Evolutionary conservation across 2,113 vertebrate genomes (phyloP), one percentile per base, ranked within the genome.

Genomic region (Apteryx owenii): DNA sequence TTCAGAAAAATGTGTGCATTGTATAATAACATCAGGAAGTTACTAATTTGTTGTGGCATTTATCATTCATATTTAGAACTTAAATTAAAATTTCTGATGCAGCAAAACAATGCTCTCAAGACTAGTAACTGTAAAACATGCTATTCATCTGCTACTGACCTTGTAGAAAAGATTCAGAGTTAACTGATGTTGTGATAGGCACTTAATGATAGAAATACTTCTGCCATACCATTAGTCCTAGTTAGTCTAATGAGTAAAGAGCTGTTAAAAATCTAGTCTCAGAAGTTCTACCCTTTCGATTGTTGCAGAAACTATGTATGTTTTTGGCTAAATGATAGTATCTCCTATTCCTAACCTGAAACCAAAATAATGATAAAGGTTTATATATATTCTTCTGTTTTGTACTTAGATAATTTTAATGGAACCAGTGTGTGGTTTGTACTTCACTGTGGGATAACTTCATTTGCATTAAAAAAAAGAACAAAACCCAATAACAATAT

Each of bases 41-140:
- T 86, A 64, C 61, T 95, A 46, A 91, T 92, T 96, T 96, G 9
- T 94, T 95, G 22, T 66, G 58, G 50, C 23, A 60, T 83, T 93
- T 76, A 56, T 90, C 91, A 84, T 92, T 97, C 33, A 21, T 75
- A 58, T 93, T 89, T 96, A 78, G 78, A 82, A 91, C 71, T 86
- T 36, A 90, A 95, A 96, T 56, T 89, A 44, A 46, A 94, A 83
- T 76, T 46, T 64, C 28, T 87, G 54, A 85, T 96, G 42, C 58
- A 89, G 81, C 44, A 90, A 92, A 96, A 80, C 29, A 75, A 42
- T 11, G 68, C 11, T 65, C 38, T 93, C 44, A 93, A 79, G 62
- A 85, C 28, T 70, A 71, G 81, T 94, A 89, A 88, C 58, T 65
- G 53, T 94, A 93, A 88, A 93, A 76, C 8, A 44, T 60, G 36